phyloP scores from a whole-genome alignment of 2,888 invertebrate species.

The Harpagoxenus sublaevis region DNA sequence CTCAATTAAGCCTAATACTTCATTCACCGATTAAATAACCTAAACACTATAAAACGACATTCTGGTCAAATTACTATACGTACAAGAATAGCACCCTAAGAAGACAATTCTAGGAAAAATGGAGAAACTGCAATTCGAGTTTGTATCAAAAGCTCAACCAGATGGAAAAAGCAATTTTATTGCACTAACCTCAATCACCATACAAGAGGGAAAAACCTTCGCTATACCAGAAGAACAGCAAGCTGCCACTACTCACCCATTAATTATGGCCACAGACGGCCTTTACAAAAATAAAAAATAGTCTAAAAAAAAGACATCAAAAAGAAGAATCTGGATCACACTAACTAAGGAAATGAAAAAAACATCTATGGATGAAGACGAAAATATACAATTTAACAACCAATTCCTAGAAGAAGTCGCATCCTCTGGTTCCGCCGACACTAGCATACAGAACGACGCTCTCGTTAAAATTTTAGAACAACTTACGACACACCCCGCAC shows the following conservation, averaged over 20 bases:
- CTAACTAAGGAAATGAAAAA: neutral
- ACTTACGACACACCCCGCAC: neutral
- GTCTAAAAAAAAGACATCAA: neutral
- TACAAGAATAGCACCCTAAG: too few species aligned
- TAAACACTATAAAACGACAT: too few species aligned
- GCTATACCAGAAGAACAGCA: too few species aligned
- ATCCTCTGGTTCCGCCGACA: neutral
- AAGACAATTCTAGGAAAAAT: too few species aligned
- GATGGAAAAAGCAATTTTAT: too few species aligned
- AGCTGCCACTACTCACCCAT: neutral
- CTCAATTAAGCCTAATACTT: too few species aligned
- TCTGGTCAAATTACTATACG: too few species aligned
- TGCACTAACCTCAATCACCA: too few species aligned
- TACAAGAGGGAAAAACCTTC: neutral
- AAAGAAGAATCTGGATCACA: neutral
- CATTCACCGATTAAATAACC: too few species aligned
- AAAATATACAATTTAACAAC: neutral
- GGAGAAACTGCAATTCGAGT: too few species aligned
- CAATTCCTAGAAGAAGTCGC: neutral
- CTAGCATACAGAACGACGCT: neutral
- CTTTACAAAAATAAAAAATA: neutral
- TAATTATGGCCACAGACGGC: neutral
- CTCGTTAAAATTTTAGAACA: neutral
- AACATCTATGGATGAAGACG: neutral
- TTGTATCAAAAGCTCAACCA: too few species aligned